phyloP scores from a whole-genome alignment of 1,140 invertebrate genomes.

The Papilio polyxenes region DNA sequence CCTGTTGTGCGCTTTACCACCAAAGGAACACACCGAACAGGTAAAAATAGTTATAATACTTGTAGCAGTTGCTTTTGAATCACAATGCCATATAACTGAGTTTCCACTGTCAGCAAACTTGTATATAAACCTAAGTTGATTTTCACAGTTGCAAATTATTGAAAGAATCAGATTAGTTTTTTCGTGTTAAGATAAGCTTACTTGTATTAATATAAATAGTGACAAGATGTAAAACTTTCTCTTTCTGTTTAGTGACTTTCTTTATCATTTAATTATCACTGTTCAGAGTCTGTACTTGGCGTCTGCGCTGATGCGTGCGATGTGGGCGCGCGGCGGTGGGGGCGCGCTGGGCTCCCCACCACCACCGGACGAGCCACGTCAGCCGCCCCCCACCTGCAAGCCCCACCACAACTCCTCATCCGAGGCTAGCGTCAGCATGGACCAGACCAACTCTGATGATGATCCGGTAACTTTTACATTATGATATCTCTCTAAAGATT shows the following conservation, averaged over 20 bases:
- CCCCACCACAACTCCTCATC: conserved; percentile 83
- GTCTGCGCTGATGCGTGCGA: conserved; percentile 92
- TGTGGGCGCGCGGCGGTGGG: conserved; percentile 89
- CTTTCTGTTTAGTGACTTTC: background rate
- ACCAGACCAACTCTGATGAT: conserved; percentile 88
- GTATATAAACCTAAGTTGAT: too few relatives aligned
- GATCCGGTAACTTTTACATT: conserved; percentile 61
- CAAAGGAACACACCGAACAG: conserved; percentile 95
- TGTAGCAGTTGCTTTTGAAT: too few relatives aligned
- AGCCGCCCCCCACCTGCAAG: conserved; percentile 67
- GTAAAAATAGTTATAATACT: conserved; percentile 55
- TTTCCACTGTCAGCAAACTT: too few relatives aligned
- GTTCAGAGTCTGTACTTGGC: conserved; percentile 91
- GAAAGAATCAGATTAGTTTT: too few relatives aligned
- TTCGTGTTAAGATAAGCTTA: too few relatives aligned
- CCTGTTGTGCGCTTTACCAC: conserved; percentile 90
- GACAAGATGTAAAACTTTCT: too few relatives aligned
- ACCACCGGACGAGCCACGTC: conserved; percentile 78
- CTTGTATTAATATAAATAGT: too few relatives aligned
- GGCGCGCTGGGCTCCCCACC: conserved; percentile 79
- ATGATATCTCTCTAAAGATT: background rate
- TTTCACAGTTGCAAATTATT: background rate
- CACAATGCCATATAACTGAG: too few relatives aligned
- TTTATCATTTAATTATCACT: conserved; percentile 21
- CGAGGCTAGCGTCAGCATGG: conserved; percentile 87